These are phyloP conservation scores for Lynx canadensis DNA, from an alignment of 2,113 vertebrate species.

Conservation along the genomic window DNA sequence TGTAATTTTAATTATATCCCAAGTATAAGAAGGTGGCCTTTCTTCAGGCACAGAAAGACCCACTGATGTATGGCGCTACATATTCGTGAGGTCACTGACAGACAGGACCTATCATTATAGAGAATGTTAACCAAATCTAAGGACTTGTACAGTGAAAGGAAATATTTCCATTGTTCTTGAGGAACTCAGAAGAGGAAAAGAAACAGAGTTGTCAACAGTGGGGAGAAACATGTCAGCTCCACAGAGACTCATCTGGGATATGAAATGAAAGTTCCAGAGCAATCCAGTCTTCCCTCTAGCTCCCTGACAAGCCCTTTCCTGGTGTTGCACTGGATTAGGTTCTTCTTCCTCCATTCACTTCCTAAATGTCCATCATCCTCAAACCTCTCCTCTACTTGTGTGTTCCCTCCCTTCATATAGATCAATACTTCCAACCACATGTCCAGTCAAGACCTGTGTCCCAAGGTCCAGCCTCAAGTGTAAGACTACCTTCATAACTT, in stretches of 20 bases:
- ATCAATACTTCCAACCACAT: not conserved
- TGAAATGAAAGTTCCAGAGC: not conserved
- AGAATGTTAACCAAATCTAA: not conserved
- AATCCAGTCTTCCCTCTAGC: not conserved
- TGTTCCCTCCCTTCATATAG: too few relatives aligned
- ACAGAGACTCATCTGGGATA: too few relatives aligned
- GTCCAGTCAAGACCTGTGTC: not conserved
- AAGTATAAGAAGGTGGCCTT: not conserved
- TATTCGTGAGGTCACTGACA: not conserved
- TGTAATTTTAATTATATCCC: not conserved
- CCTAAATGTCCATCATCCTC: not conserved
- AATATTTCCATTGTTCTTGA: not conserved
- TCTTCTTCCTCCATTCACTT: not conserved
- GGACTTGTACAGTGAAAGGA: not conserved
- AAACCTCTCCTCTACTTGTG: not conserved
- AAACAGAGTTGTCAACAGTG: not conserved
- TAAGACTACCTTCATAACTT: not conserved
- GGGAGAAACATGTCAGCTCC: not conserved
- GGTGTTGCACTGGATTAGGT: not conserved
- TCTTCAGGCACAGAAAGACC: not conserved
- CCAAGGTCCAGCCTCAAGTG: not conserved
- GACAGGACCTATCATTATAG: not conserved
- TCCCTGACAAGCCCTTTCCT: not conserved
- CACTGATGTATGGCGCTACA: rapidly evolving
- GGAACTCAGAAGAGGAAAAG: not conserved